Evolutionary conservation across 2,888 invertebrate species (phyloP), one percentile per base, ranked within the genome.

Genomic region (Drosophila tanythrix): DNA sequence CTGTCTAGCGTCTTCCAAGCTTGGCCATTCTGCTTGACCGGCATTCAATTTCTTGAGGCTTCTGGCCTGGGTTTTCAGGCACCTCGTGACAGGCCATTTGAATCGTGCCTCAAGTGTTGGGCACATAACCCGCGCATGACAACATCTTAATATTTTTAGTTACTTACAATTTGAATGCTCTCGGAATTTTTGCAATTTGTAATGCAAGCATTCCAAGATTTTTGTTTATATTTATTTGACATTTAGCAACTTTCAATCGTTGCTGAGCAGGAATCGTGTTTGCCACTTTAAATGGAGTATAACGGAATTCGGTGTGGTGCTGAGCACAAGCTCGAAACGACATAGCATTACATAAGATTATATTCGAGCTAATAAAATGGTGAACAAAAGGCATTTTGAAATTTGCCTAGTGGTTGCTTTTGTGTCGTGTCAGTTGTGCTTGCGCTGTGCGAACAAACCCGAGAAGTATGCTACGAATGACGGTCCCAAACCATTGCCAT

Each of bases 361-460:
- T 43, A 78, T 70, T 73, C 50, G 65, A 59, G 78, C 78, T 69
- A 73, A 77, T 76, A 77, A 76, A 76, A 77, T 48, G 74, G 43
- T 40, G 69, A 69, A 77, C 78, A 78, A 78, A 46, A 59, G 68
- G 66, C 73, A 67, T 58, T 72, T 52, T 25, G 59, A 63, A 78
- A 78, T 62, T 65, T 35, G 31, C 46, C 43, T 55, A 29, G 21
- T 43, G 43, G 29, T 56, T n/a, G 50, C 56, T 15, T 64, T 31
- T 65, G 63, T 50, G 63, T 50, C 70, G 63, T 50, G 63, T 50
- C 70, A 46, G 15, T 62, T 48, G 35, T 21, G 46, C 51, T 51
- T 40, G n/a, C 11, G 63, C 25, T 48, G 18, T 25, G 33, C n/a
- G 43, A 50, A 31, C 68, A 68, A 46, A 43, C 63, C 59, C 56